Percentiles rank a stretch among this genome's conserved stretches.
phyloP scores from a whole-genome alignment of 1,140 invertebrate genomes.

The Planococcus citri region DNA sequence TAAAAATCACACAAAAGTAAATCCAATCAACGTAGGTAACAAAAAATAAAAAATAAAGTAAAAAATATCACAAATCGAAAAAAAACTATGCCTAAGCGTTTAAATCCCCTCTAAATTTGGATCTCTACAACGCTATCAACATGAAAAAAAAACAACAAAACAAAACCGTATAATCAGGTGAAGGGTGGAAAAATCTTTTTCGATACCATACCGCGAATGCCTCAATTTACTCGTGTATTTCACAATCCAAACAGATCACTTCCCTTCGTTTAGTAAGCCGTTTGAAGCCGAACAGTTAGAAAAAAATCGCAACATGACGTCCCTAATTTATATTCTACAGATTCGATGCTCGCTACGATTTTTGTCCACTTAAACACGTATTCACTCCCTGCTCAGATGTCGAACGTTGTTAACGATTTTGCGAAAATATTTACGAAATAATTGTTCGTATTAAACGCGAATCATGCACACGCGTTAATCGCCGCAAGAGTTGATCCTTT shows the following conservation, averaged over 20 bases:
- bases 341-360: neutral
- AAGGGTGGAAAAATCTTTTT: too few relatives aligned
- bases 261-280: neutral
- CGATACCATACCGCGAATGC: neutral
- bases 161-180: too few relatives aligned
- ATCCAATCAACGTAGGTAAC: too few relatives aligned
- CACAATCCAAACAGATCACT: slow-evolving; percentile 1
- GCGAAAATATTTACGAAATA: neutral
- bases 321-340: slow-evolving; percentile 14
- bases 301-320: slow-evolving; percentile 12
- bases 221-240: neutral
- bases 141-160: too few relatives aligned
- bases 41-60: too few relatives aligned
- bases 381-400: neutral
- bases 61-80: too few relatives aligned
- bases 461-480: neutral
- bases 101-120: too few relatives aligned
- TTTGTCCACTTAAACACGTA: slow-evolving; percentile 10
- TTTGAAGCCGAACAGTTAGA: neutral
- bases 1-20: too few relatives aligned
- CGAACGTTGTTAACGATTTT: neutral
- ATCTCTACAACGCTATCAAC: too few relatives aligned
- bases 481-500: neutral
- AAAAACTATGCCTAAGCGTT: too few relatives aligned
- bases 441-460: neutral